These are phyloP conservation scores for Ambastaia sidthimunki DNA, from an alignment of 2,797 vertebrate species.

Conservation along the genomic window DNA sequence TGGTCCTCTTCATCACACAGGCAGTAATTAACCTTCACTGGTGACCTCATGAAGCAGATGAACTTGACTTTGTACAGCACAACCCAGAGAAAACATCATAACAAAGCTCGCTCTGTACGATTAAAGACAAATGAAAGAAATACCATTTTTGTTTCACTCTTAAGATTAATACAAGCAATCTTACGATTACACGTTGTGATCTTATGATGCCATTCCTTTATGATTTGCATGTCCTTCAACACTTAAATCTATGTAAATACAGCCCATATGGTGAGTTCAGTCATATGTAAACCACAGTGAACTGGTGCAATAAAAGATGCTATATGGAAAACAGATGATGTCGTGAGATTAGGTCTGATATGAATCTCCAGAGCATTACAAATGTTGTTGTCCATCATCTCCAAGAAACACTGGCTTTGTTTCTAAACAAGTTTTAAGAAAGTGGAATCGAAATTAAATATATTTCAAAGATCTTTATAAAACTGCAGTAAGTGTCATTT, in stretches of 20 bases:
- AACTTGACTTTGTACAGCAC: conserved; percentile 19
- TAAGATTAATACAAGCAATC: background rate
- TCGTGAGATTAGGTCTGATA: conserved; percentile 9
- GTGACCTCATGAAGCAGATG: background rate
- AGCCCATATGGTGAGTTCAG: conserved; percentile 13
- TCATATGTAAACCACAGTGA: conserved; percentile 7
- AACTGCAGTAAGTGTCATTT: too few relatives aligned
- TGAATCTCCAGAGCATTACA: conserved; percentile 21
- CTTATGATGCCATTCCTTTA: conserved; percentile 14
- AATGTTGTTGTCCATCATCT: conserved; percentile 51
- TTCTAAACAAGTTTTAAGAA: too few relatives aligned
- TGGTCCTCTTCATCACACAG: conserved; percentile 28
- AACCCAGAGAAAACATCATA: conserved; percentile 14
- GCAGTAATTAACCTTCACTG: conserved; percentile 23
- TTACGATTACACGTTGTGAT: background rate
- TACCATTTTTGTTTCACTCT: background rate
- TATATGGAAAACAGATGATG: conserved; percentile 40
- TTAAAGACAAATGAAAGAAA: conserved; percentile 1
- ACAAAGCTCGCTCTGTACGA: background rate
- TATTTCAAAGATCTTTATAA: too few relatives aligned
- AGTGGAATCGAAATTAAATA: too few relatives aligned
- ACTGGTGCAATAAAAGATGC: conserved; percentile 15
- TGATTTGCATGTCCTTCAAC: conserved; percentile 32
- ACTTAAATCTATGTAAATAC: conserved; percentile 14
- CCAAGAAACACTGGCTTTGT: conserved; percentile 49